A percentile compares a stretch with the other conserved stretches of the same genome.
Conservation (phyloP, 2,888 invertebrate genomes). For the Lordiphosa andalusiaca region DNA sequence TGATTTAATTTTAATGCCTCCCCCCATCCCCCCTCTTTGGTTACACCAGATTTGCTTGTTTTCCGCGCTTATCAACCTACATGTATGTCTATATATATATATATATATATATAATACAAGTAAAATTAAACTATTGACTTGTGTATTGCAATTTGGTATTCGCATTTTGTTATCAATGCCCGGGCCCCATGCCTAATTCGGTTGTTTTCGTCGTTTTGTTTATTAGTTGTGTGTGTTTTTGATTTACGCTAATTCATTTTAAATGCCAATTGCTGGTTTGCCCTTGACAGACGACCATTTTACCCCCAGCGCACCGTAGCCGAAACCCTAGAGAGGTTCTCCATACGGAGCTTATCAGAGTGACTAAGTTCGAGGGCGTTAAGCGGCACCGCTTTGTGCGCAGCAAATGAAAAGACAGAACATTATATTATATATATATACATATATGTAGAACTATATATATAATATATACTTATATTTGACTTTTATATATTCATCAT, state of each 20-base stretch:
- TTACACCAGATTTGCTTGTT: too few species aligned
- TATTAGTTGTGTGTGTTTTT: conserved; percentile 30
- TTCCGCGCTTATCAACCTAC: too few species aligned
- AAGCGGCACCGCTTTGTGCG: too few species aligned
- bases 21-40: too few species aligned
- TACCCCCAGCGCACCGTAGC: neutral
- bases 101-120: neutral
- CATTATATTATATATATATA: neutral
- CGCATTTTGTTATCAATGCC: too few species aligned
- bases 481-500: neutral
- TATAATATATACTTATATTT: too few species aligned
- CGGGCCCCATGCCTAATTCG: conserved; percentile 30
- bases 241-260: conserved; percentile 47
- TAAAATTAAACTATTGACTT: conserved; percentile 22
- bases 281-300: conserved; percentile 11
- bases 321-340: conserved; percentile 1
- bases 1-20: too few species aligned
- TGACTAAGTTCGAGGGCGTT: too few species aligned
- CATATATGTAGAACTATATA: neutral
- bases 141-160: conserved; percentile 2
- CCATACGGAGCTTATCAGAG: too few species aligned
- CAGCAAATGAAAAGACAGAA: neutral
- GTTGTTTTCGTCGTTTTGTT: conserved; percentile 40
- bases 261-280: conserved; percentile 33
- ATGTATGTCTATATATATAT: too few species aligned